Evolutionary conservation across 2,113 vertebrate species (phyloP).

Genomic region (Tichodroma muraria): DNA sequence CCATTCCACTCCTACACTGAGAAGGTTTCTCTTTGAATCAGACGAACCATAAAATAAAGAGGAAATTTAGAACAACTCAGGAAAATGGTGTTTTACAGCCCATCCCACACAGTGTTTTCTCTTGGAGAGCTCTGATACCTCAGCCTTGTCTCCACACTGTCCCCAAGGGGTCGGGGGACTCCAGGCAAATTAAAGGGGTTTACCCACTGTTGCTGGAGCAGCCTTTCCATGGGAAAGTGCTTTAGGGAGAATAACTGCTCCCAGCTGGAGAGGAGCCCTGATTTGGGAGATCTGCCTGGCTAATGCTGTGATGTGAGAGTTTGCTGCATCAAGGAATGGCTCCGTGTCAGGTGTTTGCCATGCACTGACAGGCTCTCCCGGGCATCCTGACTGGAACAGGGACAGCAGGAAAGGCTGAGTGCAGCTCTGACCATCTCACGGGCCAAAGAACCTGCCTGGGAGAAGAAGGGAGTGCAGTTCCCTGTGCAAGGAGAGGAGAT

Average conservation of each 20-base stretch:
- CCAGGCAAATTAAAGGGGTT: neutral
- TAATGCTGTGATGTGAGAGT: neutral
- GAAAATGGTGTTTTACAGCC: neutral
- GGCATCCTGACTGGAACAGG: neutral
- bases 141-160: neutral
- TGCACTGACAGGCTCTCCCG: accelerated
- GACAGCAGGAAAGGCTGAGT: neutral
- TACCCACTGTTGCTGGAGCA: neutral
- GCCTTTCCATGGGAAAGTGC: neutral
- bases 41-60: constrained; percentile 34
- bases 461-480: neutral
- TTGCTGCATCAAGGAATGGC: neutral
- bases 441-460: neutral
- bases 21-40: neutral
- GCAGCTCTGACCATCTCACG: neutral
- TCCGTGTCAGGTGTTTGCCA: neutral
- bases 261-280: neutral
- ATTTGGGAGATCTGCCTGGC: neutral
- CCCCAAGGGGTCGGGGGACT: neutral
- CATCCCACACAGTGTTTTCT: neutral
- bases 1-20: neutral
- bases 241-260: neutral
- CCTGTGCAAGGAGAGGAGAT: neutral
- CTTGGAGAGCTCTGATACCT: neutral
- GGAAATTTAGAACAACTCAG: constrained; percentile 41